Evolutionary conservation across 2,113 vertebrate species (phyloP).

Genomic region (Bungarus multicinctus): DNA sequence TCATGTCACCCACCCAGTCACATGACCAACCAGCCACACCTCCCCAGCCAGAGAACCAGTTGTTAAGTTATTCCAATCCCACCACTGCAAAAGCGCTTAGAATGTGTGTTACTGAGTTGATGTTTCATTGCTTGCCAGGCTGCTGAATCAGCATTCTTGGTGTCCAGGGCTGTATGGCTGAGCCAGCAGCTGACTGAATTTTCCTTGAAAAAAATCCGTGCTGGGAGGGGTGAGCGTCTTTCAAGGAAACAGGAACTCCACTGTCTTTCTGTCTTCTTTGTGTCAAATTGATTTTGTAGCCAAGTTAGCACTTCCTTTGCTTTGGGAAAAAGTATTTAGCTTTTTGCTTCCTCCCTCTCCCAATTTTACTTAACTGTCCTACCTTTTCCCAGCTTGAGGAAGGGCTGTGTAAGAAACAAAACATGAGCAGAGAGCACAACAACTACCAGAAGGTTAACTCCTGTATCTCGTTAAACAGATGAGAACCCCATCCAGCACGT

Average conservation of each 20-base stretch:
- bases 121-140: not conserved
- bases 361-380: not conserved
- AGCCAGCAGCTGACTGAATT: not conserved
- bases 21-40: too few species aligned
- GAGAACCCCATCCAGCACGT: constrained; percentile 88
- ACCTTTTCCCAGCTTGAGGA: not conserved
- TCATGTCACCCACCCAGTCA: too few species aligned
- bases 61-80: too few species aligned
- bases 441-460: not conserved
- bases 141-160: not conserved
- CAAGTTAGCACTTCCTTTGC: not conserved
- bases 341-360: not conserved
- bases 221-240: not conserved
- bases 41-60: too few species aligned
- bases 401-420: not conserved
- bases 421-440: not conserved
- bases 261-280: not conserved
- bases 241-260: not conserved
- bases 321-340: not conserved
- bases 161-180: not conserved
- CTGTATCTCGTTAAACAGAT: constrained; percentile 62
- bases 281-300: not conserved
- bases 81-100: not conserved
- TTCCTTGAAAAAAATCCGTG: not conserved
- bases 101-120: not conserved